A percentile compares a stretch with the other conserved stretches of the same genome.
Conservation (phyloP, 2,113 vertebrate genomes). For the Podilymbus podiceps region DNA sequence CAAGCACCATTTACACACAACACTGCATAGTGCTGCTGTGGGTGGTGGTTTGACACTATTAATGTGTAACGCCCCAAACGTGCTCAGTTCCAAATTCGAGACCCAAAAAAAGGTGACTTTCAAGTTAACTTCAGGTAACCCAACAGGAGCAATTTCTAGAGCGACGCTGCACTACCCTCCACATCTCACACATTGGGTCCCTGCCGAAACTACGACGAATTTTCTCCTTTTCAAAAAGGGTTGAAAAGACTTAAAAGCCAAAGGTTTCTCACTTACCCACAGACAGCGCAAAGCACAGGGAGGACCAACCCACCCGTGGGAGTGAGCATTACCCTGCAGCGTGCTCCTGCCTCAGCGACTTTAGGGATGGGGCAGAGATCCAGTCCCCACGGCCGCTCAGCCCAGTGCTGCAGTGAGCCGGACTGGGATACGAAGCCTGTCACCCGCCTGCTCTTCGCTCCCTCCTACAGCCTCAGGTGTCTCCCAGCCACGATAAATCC, state of each 20-base stretch:
- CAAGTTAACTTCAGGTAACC: not conserved
- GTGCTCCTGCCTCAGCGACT: not conserved
- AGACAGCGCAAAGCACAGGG: not conserved
- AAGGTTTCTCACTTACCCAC: not conserved
- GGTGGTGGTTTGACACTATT: not conserved
- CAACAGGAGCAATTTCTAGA: not conserved
- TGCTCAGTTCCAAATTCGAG: not conserved
- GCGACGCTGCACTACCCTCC: accelerated
- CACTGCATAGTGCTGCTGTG: not conserved
- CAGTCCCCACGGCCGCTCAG: not conserved
- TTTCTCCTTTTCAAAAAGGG: not conserved
- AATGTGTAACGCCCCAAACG: accelerated
- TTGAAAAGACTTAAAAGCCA: not conserved
- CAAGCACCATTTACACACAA: not conserved
- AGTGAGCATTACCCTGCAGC: not conserved
- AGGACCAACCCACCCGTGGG: not conserved
- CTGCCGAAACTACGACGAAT: not conserved
- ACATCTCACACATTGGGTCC: not conserved
- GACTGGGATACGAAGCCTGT: not conserved
- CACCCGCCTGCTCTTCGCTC: not conserved
- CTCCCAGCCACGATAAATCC: not conserved
- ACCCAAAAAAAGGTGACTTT: not conserved
- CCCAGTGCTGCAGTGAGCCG: not conserved
- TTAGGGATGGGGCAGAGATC: not conserved
- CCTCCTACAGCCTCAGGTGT: not conserved